phyloP scores from a whole-genome alignment of 2,888 invertebrate genomes.

The Kryphioiulus occultus region DNA sequence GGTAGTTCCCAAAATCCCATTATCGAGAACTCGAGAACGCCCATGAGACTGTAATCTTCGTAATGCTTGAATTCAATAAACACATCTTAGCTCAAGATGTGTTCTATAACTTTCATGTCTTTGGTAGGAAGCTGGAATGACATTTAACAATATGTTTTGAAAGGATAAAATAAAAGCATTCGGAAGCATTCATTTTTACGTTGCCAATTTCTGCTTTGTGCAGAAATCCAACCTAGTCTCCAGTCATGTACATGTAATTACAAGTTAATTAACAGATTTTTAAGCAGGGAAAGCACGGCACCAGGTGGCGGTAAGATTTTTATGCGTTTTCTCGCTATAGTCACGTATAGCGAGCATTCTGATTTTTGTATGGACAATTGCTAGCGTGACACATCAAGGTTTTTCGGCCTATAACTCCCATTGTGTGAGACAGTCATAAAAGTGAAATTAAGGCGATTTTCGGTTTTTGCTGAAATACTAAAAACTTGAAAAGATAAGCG shows the following conservation, averaged over 20 bases:
- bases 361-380: neutral
- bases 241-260: neutral
- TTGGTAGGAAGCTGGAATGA: too few species aligned
- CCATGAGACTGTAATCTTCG: too few species aligned
- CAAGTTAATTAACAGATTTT: neutral
- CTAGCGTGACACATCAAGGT: slow-evolving; percentile 18
- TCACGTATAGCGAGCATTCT: neutral
- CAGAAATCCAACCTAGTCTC: too few species aligned
- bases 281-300: neutral
- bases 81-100: too few species aligned
- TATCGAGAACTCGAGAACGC: too few species aligned
- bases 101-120: too few species aligned
- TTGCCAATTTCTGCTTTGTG: too few species aligned
- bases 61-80: too few species aligned
- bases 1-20: neutral
- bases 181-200: too few species aligned
- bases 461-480: neutral
- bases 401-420: slow-evolving; percentile 12
- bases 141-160: too few species aligned
- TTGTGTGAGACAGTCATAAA: slow-evolving; percentile 9
- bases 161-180: too few species aligned
- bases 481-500: neutral
- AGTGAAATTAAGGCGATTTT: slow-evolving; percentile 31
- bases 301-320: neutral
- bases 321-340: neutral